Evolutionary conservation across 2,888 invertebrate genomes (phyloP).

Genomic region (Tenthredo scrophulariae): DNA sequence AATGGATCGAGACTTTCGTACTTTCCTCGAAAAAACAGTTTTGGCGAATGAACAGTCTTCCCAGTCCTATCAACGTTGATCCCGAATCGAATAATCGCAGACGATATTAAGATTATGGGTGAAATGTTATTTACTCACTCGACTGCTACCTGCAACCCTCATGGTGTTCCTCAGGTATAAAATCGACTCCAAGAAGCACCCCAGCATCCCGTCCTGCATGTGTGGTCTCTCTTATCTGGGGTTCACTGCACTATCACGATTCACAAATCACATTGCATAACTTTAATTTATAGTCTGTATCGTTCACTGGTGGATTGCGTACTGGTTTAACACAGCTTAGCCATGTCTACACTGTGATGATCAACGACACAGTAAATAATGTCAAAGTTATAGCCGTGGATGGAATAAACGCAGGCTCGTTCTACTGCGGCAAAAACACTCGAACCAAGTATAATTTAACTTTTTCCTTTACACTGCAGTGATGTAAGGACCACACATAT

Average conservation of each 20-base stretch:
- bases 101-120: background rate
- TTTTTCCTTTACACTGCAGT: background rate
- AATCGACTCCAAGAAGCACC: background rate
- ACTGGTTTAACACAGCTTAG: slow-evolving; percentile 4
- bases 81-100: background rate
- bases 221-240: background rate
- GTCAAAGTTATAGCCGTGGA: slow-evolving; percentile 6
- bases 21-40: background rate
- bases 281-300: background rate
- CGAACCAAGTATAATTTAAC: background rate
- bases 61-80: background rate
- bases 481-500: background rate
- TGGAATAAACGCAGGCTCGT: background rate
- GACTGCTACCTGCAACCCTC: slow-evolving; percentile 3
- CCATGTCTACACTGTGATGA: background rate
- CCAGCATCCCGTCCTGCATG: background rate
- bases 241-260: slow-evolving; percentile 12
- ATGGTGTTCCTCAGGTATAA: background rate
- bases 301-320: slow-evolving; percentile 12
- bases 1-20: background rate
- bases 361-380: slow-evolving; percentile 20
- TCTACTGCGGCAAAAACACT: slow-evolving; percentile 5
- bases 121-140: slow-evolving; percentile 7
- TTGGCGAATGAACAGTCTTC: background rate
- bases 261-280: slow-evolving; percentile 10